Percentiles rank a stretch among this genome's conserved stretches.
Conservation (phyloP, 1,140 invertebrate species). For the Lepidurus apus region DNA sequence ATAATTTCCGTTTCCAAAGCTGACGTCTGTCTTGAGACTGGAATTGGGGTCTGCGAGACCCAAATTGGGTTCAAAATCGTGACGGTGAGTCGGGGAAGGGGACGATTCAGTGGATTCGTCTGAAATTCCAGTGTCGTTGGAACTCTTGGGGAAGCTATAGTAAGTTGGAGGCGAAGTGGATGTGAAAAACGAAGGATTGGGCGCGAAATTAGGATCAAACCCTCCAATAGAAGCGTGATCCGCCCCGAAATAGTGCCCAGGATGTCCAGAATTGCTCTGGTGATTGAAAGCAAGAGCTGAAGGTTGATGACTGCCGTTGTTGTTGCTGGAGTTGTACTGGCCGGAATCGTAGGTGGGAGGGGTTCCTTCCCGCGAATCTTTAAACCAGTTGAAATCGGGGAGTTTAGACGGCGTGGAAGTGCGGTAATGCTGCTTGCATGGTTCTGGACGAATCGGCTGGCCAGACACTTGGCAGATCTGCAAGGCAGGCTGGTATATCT, state of each 20-base stretch:
- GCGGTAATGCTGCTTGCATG: background rate
- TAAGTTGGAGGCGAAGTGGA: background rate
- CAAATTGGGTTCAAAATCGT: background rate
- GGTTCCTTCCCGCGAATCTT: background rate
- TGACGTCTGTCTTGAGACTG: background rate
- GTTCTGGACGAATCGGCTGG: background rate
- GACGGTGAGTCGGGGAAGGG: background rate
- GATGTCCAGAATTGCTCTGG: background rate
- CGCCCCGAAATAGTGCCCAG: no score
- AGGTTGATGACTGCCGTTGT: background rate
- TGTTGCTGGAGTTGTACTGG: background rate
- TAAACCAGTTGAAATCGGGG: background rate
- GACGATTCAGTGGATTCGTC: background rate
- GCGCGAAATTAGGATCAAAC: background rate
- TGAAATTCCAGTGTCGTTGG: background rate
- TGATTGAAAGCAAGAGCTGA: background rate
- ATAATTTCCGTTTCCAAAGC: background rate
- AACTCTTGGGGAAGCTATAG: background rate
- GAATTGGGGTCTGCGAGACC: background rate
- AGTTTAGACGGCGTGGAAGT: background rate
- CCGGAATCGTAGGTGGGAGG: background rate
- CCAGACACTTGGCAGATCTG: background rate
- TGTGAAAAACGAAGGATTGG: background rate
- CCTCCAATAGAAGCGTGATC: background rate
- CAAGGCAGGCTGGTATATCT: constrained; percentile 1